These are phyloP conservation scores for Clarias platycephalus DNA, from an alignment of 2,797 vertebrate genomes.

Conservation along the genomic window DNA sequence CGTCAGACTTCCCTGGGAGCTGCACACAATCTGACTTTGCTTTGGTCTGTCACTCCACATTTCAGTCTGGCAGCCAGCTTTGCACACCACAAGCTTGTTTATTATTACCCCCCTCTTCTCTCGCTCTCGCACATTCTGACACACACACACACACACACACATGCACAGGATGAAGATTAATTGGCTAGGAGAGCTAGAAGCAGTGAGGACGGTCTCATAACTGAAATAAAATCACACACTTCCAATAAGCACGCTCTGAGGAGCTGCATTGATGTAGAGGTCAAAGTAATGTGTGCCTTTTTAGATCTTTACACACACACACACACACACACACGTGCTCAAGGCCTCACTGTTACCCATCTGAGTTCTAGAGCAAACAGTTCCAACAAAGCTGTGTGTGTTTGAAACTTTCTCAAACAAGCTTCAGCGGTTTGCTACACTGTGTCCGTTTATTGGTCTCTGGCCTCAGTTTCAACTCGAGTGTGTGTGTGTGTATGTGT, in stretches of 20 bases:
- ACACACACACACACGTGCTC: slow-evolving; percentile 30
- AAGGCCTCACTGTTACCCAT: slow-evolving; percentile 21
- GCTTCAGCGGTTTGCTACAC: slow-evolving; percentile 14
- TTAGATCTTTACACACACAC: slow-evolving; percentile 14
- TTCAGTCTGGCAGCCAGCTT: slow-evolving; percentile 38
- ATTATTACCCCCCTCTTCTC: slow-evolving; percentile 22
- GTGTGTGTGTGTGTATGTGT: slow-evolving; percentile 5
- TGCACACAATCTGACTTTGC: slow-evolving; percentile 28
- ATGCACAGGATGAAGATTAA: slow-evolving; percentile 43
- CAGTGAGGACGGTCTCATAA: slow-evolving; percentile 26
- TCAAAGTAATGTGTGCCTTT: slow-evolving; percentile 35
- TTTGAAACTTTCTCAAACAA: slow-evolving; percentile 35
- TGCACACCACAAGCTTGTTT: slow-evolving; percentile 33
- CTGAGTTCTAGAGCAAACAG: slow-evolving; percentile 18
- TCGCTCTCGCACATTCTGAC: background rate
- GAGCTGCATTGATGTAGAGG: slow-evolving; percentile 25
- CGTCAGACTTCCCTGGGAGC: slow-evolving; percentile 24
- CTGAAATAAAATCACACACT: slow-evolving; percentile 48
- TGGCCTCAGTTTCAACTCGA: background rate
- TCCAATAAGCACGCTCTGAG: slow-evolving; percentile 1
- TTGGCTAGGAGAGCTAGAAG: slow-evolving; percentile 36
- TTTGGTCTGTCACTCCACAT: slow-evolving; percentile 31
- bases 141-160: background rate
- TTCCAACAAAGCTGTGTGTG: slow-evolving; percentile 46
- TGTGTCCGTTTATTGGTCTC: slow-evolving; percentile 14